Evolutionary conservation across 2,888 invertebrate species (phyloP).

Genomic region (Spodoptera picta): DNA sequence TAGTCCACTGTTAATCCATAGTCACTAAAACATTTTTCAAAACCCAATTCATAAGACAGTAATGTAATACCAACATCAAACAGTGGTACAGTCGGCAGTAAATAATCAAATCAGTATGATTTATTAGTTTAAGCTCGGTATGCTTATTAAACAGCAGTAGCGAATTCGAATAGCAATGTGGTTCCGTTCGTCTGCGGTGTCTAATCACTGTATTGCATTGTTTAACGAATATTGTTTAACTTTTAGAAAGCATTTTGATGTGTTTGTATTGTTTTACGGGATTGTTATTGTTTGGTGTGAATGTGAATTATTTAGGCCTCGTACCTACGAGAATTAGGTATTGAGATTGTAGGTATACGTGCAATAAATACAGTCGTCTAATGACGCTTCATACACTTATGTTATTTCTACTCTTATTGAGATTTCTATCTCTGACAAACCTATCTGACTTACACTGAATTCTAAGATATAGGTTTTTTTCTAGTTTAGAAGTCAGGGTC

Average conservation of each 20-base stretch:
- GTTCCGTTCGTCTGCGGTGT: constrained; percentile 61
- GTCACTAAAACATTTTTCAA: constrained; percentile 1
- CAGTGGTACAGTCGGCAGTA: constrained; percentile 67
- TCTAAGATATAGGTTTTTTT: too few species aligned
- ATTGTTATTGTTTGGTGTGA: too few species aligned
- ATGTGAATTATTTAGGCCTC: too few species aligned
- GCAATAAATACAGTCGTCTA: too few species aligned
- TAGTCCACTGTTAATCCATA: too few species aligned
- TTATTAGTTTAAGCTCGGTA: constrained; percentile 77
- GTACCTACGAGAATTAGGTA: too few species aligned
- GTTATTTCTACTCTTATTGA: too few species aligned
- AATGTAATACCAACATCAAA: constrained; percentile 45
- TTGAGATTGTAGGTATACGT: too few species aligned
- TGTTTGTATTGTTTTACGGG: not conserved
- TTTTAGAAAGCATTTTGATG: constrained; percentile 33
- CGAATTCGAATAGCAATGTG: constrained; percentile 71
- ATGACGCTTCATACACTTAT: too few species aligned
- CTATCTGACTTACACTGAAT: too few species aligned
- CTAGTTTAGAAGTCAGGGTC: too few species aligned
- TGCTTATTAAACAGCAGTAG: constrained; percentile 80
- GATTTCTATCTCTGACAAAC: too few species aligned
- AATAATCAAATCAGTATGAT: constrained; percentile 84
- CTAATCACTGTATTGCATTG: constrained; percentile 54
- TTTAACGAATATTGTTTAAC: constrained; percentile 53
- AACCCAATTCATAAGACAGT: constrained; percentile 30